Base-by-base conservation (phyloP, 2,113 vertebrate genomes). In the Podilymbus podiceps region DNA sequence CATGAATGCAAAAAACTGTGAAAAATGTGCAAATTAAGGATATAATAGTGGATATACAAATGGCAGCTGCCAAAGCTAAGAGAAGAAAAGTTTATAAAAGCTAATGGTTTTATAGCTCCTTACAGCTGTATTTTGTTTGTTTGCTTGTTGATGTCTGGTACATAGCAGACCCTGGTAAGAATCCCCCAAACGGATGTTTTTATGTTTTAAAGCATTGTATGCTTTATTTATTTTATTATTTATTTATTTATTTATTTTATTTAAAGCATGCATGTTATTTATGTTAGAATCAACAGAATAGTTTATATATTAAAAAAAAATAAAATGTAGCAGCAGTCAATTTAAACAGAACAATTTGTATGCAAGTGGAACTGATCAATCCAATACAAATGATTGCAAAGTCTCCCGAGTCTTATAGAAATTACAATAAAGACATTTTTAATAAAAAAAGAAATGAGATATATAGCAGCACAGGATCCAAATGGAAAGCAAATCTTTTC, bases 311-410 rank as follows among this genome's bases (percentile, higher is more conserved):
- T 13, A 6, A 28, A 90, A 91, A 88, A 95, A 85, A 42, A n/a
- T n/a, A n/a, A 75, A 64, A 33, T 11, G 1, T 68, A 93, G 69
- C 35, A 87, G n/a, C 56, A 96, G 44, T 81, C 83, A 90, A 28
- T 68, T 84, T 59, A 81, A 94, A 93, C 40, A 74, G 35, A 91
- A 11, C 25, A 81, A 93, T 94, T 92, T 92, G 31, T 49, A 94
- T 93, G 85, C 83, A 84, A 93, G 90, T 84, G 85, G 88, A 90
- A 89, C 79, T 68, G 88, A 95, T 92, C 75, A 90, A 21, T 71
- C 73, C 90, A 92, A 64, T 92, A 84, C 94, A 96, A 93, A 86
- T 72, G 23, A 92, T 84, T 77, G 64, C 76, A 68, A 90, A 16
- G n/a, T 63, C 85, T 78, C 90, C 62, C 33, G 6, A 78, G 56